Evolutionary conservation across 92 coral and sea anemone genomes (phyloP), one percentile per base, ranked within the genome.

Genomic region (Porites evermanni): DNA sequence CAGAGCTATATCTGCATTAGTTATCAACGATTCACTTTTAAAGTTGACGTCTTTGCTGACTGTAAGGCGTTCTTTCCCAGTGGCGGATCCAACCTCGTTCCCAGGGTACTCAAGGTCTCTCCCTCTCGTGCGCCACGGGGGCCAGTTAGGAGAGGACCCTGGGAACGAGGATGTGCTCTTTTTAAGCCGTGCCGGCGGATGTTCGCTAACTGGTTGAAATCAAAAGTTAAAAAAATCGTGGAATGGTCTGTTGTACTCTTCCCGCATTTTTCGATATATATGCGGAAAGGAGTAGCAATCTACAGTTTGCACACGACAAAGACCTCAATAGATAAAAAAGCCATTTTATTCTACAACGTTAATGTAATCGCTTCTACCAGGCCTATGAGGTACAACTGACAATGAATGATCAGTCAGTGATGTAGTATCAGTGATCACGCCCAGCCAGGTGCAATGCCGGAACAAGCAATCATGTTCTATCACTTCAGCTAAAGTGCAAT

Each of bases 401-500:
- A 29, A 60, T 21, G 56, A 56, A 6, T 2, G 7, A 16, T 14
- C 2, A 73, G 78, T 44, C 51, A 65, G 19, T 61, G 50, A 81
- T 81, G 83, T 92, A 92, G 91, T 86, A 89, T 89, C 85, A 63
- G 64, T 82, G 82, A 88, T 66, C n/a, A 54, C 81, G 79, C 56
- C 94, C 79, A 64, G 94, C 95, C 18, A 3, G 24, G 93, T 94
- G 95, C 97, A 94, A 91, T 91, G 97, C 89, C 26, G 89, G 81
- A 76, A 75, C 88, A 71, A 80, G 52, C 72, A 67, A 70, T 70
- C 84, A 8, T 80, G 93, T 86, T 92, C 89, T 83, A 16, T 64
- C 88, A 88, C 91, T 91, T 74, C 88, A 89, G 98, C 98, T 23
- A 8, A 18, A 12, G 93, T 94, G 94, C 95, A 91, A 93, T 94